A percentile compares a stretch with the other conserved stretches of the same genome.
Evolutionary conservation across 2,797 vertebrate genomes (phyloP).

Genomic region (Masticophis lateralis): DNA sequence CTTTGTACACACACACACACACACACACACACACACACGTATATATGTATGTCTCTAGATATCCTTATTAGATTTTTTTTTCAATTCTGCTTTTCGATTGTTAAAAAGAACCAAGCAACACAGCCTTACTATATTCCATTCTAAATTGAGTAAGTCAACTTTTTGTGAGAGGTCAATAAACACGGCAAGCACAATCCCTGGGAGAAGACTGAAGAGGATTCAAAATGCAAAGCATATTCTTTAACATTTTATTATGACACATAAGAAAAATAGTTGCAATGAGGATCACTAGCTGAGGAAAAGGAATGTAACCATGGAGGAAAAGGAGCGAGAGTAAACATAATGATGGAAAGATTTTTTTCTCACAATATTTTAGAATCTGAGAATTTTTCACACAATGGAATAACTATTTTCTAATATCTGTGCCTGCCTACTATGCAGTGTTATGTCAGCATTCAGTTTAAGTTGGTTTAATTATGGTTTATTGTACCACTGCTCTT

Average conservation of each 20-base stretch:
- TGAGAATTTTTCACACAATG: background rate
- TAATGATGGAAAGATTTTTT: constrained; percentile 7
- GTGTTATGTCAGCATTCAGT: background rate
- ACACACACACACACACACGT: background rate
- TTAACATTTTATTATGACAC: background rate
- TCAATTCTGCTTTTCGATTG: background rate
- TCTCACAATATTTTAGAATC: background rate
- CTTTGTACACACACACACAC: background rate
- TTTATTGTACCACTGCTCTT: background rate
- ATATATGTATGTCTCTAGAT: background rate
- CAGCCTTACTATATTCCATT: background rate
- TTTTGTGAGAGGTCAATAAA: background rate
- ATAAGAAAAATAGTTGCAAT: background rate
- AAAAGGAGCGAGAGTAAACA: background rate
- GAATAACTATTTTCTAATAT: background rate
- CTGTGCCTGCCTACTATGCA: background rate
- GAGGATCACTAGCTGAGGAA: background rate
- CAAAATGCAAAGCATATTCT: background rate
- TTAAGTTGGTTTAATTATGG: background rate
- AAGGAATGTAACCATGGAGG: background rate
- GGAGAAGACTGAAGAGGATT: background rate
- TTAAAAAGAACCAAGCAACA: background rate
- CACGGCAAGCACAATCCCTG: background rate
- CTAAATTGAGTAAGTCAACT: no score
- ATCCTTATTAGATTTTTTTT: background rate